A percentile compares a stretch with the other conserved stretches of the same genome.
These are phyloP conservation scores for Carcina quercana DNA, from an alignment of 2,888 invertebrate genomes.

Conservation along the genomic window DNA sequence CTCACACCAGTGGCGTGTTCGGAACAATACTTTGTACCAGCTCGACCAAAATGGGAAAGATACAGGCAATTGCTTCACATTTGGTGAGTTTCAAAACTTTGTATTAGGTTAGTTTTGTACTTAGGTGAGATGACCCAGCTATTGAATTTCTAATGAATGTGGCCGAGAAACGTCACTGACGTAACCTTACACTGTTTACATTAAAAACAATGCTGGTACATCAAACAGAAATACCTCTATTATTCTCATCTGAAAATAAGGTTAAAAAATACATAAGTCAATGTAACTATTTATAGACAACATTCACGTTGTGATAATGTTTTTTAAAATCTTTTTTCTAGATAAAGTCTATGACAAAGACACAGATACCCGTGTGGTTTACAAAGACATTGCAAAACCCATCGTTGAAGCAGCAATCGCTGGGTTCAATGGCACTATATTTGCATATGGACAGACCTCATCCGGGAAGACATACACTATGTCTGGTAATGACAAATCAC, in stretches of 20 bases:
- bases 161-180: background rate
- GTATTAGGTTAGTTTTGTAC: constrained; percentile 25
- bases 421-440: constrained; percentile 90
- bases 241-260: background rate
- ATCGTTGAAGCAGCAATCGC: constrained; percentile 81
- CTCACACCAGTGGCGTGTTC: constrained; percentile 75
- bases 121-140: constrained; percentile 7
- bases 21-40: constrained; percentile 74
- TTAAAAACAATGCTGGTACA: background rate
- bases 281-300: background rate
- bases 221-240: background rate
- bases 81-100: constrained; percentile 46
- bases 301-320: no score
- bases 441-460: constrained; percentile 94
- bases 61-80: constrained; percentile 40
- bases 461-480: constrained; percentile 92
- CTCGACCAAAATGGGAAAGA: constrained; percentile 68
- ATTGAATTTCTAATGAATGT: constrained; percentile 25
- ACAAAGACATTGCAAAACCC: constrained; percentile 79
- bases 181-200: background rate
- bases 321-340: constrained; percentile 42
- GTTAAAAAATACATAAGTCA: background rate
- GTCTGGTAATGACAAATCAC: constrained; percentile 80
- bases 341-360: constrained; percentile 82
- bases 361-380: constrained; percentile 76